Conservation (phyloP, 2,113 vertebrate species). For the Noctilio leporinus region DNA sequence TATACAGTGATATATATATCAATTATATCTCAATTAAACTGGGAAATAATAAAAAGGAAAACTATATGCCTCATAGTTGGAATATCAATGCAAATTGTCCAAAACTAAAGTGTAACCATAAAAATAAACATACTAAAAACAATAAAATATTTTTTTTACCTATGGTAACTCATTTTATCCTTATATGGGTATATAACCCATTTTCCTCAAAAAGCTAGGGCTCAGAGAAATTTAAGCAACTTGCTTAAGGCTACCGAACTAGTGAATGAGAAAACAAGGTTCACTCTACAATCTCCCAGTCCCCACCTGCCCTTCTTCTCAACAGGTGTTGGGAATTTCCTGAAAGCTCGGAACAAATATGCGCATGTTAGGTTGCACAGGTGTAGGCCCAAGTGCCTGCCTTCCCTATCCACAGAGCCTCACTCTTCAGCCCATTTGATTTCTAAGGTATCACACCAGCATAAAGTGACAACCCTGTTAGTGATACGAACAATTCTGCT, state of each 20-base stretch:
- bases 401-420: not conserved
- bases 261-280: not conserved
- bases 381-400: too few relatives aligned
- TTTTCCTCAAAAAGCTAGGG: not conserved
- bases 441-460: not conserved
- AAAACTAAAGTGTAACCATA: not conserved
- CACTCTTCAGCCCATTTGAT: too few relatives aligned
- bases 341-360: not conserved
- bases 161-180: not conserved
- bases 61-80: not conserved
- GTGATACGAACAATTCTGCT: not conserved
- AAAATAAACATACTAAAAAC: not conserved
- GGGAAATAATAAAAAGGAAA: not conserved
- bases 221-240: not conserved
- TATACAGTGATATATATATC: not conserved
- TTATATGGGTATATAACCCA: not conserved
- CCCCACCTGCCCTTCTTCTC: too few relatives aligned
- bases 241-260: not conserved
- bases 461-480: not conserved
- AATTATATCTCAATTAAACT: not conserved
- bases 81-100: not conserved
- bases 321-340: not conserved
- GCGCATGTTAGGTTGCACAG: not conserved
- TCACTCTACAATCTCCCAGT: rapidly evolving
- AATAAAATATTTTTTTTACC: not conserved